These are phyloP conservation scores for Microplitis mediator DNA, from an alignment of 1,140 invertebrate genomes.

Conservation along the genomic window DNA sequence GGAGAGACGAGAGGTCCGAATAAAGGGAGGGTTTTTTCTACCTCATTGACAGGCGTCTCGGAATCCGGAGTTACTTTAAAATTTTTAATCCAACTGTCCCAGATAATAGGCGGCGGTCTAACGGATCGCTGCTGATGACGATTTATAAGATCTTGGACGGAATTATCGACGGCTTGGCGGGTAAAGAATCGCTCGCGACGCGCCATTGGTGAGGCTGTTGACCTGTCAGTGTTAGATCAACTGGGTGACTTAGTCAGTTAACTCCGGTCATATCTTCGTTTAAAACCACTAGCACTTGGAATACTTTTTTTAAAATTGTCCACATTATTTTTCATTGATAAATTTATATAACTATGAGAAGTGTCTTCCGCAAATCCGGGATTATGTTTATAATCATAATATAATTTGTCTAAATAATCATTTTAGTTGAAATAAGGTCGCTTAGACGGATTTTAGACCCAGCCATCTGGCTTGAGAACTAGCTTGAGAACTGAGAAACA, in stretches of 20 bases:
- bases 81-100: slow-evolving; percentile 50
- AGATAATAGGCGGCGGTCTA: slow-evolving; percentile 11
- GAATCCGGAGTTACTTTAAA: slow-evolving; percentile 54
- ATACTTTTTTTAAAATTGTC: too few relatives aligned
- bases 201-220: slow-evolving; percentile 21
- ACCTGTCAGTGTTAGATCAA: slow-evolving; percentile 2
- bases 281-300: background rate
- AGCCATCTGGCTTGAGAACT: slow-evolving; percentile 51
- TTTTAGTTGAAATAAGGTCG: slow-evolving; percentile 1
- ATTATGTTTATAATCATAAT: too few relatives aligned
- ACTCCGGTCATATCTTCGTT: background rate
- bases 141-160: slow-evolving; percentile 16
- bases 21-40: slow-evolving; percentile 34
- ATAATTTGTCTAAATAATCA: background rate
- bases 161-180: slow-evolving; percentile 37
- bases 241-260: background rate
- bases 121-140: background rate
- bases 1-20: background rate
- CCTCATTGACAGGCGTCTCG: slow-evolving; percentile 47
- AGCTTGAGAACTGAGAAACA: slow-evolving; percentile 45
- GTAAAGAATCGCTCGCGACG: slow-evolving; percentile 31
- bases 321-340: too few relatives aligned
- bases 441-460: slow-evolving; percentile 18
- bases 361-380: too few relatives aligned
- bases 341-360: too few relatives aligned